A percentile compares a stretch with the other conserved stretches of the same genome.
Evolutionary conservation across 2,797 vertebrate genomes (phyloP).

Genomic region (Sebastiscus tertius): DNA sequence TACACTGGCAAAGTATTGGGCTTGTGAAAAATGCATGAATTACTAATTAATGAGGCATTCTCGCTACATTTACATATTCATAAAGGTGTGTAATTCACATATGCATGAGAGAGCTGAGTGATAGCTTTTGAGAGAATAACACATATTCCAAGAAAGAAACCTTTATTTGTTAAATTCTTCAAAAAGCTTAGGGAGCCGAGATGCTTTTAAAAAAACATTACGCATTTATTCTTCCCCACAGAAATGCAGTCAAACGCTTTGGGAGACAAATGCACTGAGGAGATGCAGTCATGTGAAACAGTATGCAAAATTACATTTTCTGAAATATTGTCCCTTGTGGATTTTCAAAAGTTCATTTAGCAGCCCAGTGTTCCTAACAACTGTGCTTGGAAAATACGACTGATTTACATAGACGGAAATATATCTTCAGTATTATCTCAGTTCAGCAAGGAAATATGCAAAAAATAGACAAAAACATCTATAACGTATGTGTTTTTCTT

Average conservation of each 20-base stretch:
- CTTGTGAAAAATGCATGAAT: slow-evolving; percentile 88
- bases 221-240: slow-evolving; percentile 83
- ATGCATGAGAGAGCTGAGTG: slow-evolving; percentile 84
- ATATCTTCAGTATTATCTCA: slow-evolving; percentile 61
- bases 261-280: slow-evolving; percentile 84
- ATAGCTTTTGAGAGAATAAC: slow-evolving; percentile 82
- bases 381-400: slow-evolving; percentile 68
- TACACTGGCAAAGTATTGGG: slow-evolving; percentile 81
- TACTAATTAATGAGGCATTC: slow-evolving; percentile 90
- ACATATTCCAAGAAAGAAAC: slow-evolving; percentile 74
- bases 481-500: slow-evolving; percentile 29
- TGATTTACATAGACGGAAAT: slow-evolving; percentile 68
- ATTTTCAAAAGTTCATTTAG: slow-evolving; percentile 87
- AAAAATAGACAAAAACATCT: slow-evolving; percentile 43
- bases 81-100: slow-evolving; percentile 89
- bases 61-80: slow-evolving; percentile 88
- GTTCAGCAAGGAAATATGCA: slow-evolving; percentile 42
- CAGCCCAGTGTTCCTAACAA: slow-evolving; percentile 78
- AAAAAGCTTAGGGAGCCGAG: slow-evolving; percentile 78
- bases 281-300: slow-evolving; percentile 85
- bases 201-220: slow-evolving; percentile 83
- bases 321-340: slow-evolving; percentile 83
- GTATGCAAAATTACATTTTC: slow-evolving; percentile 87
- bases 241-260: slow-evolving; percentile 83
- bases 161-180: slow-evolving; percentile 82